These are phyloP conservation scores for Orchesellides sinensis DNA, from an alignment of 2,888 invertebrate species.

Conservation along the genomic window DNA sequence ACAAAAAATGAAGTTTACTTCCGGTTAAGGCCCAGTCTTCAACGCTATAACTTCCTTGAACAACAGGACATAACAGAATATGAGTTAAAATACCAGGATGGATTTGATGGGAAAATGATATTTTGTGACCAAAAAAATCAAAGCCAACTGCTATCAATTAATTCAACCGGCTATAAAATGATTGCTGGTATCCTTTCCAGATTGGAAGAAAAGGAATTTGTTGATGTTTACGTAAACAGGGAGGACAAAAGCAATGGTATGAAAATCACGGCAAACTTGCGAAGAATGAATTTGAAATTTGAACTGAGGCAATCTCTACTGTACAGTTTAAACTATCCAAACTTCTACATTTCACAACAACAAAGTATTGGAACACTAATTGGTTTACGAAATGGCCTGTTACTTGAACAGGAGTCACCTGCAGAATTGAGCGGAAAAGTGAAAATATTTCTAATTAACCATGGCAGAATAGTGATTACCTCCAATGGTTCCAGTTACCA, in stretches of 20 bases:
- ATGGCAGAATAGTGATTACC: neutral
- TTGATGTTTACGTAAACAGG: neutral
- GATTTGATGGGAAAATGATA: too few species aligned
- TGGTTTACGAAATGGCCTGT: slow-evolving; percentile 1
- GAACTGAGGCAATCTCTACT: neutral
- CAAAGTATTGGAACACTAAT: neutral
- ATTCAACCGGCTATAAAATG: too few species aligned
- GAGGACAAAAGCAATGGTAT: neutral
- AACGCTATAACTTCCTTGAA: too few species aligned
- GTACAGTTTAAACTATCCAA: slow-evolving; percentile 20
- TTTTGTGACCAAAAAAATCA: too few species aligned
- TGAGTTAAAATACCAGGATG: too few species aligned
- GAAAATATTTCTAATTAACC: slow-evolving; percentile 18
- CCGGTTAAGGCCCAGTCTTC: too few species aligned
- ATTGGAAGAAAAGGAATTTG: slow-evolving; percentile 25
- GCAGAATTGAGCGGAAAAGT: neutral
- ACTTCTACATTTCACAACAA: neutral
- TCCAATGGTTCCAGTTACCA: neutral
- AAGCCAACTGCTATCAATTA: too few species aligned
- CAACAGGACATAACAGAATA: too few species aligned
- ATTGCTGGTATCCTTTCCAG: too few species aligned
- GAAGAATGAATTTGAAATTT: slow-evolving; percentile 14
- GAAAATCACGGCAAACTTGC: neutral
- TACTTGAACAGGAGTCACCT: neutral
- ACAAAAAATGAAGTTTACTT: too few species aligned